Percentiles rank a stretch among this genome's conserved stretches.
phyloP scores from a whole-genome alignment of 2,888 invertebrate species.

The Unio pictorum region DNA sequence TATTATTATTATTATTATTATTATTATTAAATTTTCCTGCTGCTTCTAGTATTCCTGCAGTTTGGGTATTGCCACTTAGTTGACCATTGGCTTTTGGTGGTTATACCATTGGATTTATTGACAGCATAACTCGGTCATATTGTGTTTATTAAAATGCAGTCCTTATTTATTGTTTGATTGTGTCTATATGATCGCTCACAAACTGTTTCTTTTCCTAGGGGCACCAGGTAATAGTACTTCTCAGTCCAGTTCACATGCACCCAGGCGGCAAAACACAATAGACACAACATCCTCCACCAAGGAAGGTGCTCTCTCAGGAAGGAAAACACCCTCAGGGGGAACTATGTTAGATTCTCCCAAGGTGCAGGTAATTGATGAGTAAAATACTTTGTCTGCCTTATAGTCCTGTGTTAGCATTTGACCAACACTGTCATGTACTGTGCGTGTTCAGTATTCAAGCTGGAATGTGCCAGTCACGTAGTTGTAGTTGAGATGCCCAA shows the following conservation, averaged over 20 bases:
- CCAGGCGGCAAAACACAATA: constrained; percentile 56
- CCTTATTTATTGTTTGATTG: not conserved
- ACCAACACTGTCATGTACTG: not conserved
- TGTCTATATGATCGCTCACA: not conserved
- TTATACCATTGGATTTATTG: no score
- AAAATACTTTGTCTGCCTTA: not conserved
- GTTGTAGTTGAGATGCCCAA: no score
- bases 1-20: no score
- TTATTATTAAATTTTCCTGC: no score
- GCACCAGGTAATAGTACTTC: constrained; percentile 46
- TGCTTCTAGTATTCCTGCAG: no score
- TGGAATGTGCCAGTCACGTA: not conserved
- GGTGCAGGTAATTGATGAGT: constrained; percentile 20
- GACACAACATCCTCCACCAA: constrained; percentile 57
- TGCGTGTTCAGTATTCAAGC: not conserved
- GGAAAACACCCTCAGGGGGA: constrained; percentile 58
- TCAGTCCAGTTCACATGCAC: constrained; percentile 48
- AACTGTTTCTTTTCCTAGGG: constrained; percentile 28
- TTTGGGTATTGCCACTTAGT: no score
- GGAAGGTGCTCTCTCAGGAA: constrained; percentile 60
- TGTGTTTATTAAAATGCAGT: no score
- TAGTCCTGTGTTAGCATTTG: not conserved
- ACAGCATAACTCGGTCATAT: no score
- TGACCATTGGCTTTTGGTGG: no score
- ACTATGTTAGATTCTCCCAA: constrained; percentile 60